These are phyloP conservation scores for Coptotermes formosanus DNA, from an alignment of 1,140 invertebrate genomes.

Conservation along the genomic window DNA sequence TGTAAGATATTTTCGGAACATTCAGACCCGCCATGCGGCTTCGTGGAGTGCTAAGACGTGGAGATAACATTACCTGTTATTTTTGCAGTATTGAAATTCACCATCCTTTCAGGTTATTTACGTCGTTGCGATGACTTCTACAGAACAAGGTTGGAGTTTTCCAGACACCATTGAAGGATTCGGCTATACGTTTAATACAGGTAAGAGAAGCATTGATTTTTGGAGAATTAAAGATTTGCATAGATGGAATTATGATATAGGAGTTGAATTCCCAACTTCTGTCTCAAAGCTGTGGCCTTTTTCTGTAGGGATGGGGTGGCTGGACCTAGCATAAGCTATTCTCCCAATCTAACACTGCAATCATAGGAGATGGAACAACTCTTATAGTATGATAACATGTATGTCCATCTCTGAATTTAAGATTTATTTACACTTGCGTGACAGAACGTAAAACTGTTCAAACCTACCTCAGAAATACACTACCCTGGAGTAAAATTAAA, in stretches of 20 bases:
- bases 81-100: too few relatives aligned
- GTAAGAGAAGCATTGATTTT: not conserved
- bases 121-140: not conserved
- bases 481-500: too few relatives aligned
- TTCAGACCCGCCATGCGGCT: too few relatives aligned
- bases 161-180: slow-evolving; percentile 23
- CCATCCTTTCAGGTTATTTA: not conserved
- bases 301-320: not conserved
- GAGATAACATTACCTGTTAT: too few relatives aligned
- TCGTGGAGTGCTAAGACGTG: too few relatives aligned
- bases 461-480: too few relatives aligned
- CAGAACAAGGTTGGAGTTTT: not conserved
- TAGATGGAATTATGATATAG: not conserved
- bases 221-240: not conserved
- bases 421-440: too few relatives aligned
- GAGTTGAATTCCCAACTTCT: not conserved
- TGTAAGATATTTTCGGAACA: too few relatives aligned
- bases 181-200: slow-evolving; percentile 28
- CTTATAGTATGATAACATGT: too few relatives aligned
- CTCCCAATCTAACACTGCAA: not conserved
- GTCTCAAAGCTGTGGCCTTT: not conserved
- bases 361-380: too few relatives aligned
- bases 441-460: too few relatives aligned
- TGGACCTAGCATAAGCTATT: not conserved
- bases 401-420: too few relatives aligned